These are phyloP conservation scores for Drosophila algonquin DNA, from an alignment of 2,888 invertebrate genomes.

Conservation along the genomic window DNA sequence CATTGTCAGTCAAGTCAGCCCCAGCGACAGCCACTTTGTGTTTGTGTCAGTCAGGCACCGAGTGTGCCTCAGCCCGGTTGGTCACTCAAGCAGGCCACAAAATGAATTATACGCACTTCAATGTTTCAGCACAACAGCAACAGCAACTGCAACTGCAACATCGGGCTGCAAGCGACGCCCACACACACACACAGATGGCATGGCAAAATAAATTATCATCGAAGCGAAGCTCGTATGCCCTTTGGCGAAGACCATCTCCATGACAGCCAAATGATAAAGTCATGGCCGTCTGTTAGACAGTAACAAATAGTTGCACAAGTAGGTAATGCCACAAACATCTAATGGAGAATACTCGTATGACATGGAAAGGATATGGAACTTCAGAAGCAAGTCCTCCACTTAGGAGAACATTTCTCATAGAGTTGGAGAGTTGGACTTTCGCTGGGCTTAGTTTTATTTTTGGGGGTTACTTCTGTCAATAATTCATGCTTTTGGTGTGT, in stretches of 20 bases:
- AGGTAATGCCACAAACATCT: not conserved
- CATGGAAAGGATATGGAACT: no score
- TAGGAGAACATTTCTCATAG: no score
- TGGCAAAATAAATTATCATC: constrained; percentile 43
- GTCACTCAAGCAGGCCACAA: constrained; percentile 32
- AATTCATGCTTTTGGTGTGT: constrained; percentile 47
- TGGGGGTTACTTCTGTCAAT: constrained; percentile 34
- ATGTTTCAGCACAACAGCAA: constrained; percentile 59
- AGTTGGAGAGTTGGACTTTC: constrained; percentile 1
- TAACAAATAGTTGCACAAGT: constrained; percentile 24
- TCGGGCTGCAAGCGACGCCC: constrained; percentile 18
- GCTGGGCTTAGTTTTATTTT: constrained; percentile 18
- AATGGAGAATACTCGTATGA: no score
- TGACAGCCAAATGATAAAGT: constrained; percentile 42
- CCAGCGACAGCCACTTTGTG: constrained; percentile 45
- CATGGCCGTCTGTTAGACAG: constrained; percentile 35
- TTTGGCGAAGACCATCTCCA: constrained; percentile 43
- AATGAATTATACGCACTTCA: constrained; percentile 77
- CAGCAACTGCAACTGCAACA: constrained; percentile 12
- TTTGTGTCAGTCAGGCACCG: constrained; percentile 45
- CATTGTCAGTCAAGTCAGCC: constrained; percentile 29
- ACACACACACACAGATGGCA: constrained; percentile 20
- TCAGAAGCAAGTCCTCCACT: no score
- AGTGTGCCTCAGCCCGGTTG: constrained; percentile 5
- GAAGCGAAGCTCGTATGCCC: constrained; percentile 52